Base-by-base conservation (phyloP, 2,797 vertebrate genomes). In the Momotus momota region DNA sequence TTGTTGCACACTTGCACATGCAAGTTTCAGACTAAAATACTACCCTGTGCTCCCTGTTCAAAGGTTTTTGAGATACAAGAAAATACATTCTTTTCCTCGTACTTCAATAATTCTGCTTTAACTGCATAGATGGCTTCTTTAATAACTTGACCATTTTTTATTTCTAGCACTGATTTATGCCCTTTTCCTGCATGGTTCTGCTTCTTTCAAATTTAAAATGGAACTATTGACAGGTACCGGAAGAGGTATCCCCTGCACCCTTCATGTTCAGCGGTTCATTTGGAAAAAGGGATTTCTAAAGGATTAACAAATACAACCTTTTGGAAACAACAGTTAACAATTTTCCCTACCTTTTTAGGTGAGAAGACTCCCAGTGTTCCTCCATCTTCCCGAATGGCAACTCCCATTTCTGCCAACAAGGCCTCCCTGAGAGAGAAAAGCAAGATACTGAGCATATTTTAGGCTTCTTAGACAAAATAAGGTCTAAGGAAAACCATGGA, bases 291-390 rank as follows among this genome's bases (percentile, higher is more conserved):
- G n/a, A n/a, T n/a, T n/a, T n/a, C n/a, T n/a, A n/a, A n/a, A n/a
- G n/a, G 9, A 81, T 33, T 67, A 82, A 65, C 43, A 86, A 75
- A 84, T 4, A 61, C 21, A 79, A 12, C 19, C 40, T 81, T 15
- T 54, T 35, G 43, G 27, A 58, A 18, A 48, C 31, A 75, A 31
- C 0, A 38, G 11, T 29, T 21, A 38, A 0, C 8, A 7, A 38
- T 29, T 41, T 60, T 41, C 69, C 83, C n/a, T 99, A 99, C 99
- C 99, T 99, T 99, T 98, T 99, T 99, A 57, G 99, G 99, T 40
- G 99, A 99, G 96, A 99, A 99, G 70, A 99, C 99, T 6, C 99
- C 99, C 95, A 99, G 97, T 10, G 99, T 99, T 96, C 99, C 99
- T 91, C 99, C 99, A 84, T 99, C 99, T 97, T 99, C 99, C 74